Percentiles rank a stretch among this genome's conserved stretches.
Conservation (phyloP, 1,140 invertebrate species). For the Leptonema lineaticorne region DNA sequence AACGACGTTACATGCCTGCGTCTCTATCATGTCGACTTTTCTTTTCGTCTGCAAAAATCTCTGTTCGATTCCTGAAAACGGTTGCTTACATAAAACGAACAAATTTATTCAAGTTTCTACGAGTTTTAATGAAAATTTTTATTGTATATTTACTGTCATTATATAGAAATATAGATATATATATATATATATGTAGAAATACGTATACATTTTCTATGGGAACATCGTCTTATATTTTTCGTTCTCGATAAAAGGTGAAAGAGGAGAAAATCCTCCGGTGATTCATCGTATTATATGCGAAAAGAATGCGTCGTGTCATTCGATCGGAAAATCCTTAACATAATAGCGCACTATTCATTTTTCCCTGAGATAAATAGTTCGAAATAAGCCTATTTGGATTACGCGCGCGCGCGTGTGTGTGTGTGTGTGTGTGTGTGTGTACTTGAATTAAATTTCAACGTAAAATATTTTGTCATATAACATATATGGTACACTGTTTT, state of each 20-base stretch:
- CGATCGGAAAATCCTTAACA: conserved; percentile 20
- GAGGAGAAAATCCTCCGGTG: conserved; percentile 4
- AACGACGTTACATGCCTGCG: conserved; percentile 11
- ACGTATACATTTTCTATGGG: not conserved
- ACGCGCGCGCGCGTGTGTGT: not conserved
- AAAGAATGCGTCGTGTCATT: not conserved
- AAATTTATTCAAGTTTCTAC: no score
- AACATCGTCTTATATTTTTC: not conserved
- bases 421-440: not conserved
- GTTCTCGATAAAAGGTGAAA: not conserved
- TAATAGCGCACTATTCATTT: conserved; percentile 3
- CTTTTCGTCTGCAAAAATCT: no score
- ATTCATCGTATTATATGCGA: conserved; percentile 1
- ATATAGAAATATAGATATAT: not conserved
- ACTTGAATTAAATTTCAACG: no score
- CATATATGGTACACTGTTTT: no score
- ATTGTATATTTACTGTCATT: no score
- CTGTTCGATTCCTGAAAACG: no score
- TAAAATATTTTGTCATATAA: no score
- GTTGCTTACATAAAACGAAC: no score
- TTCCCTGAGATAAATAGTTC: not conserved
- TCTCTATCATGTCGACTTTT: not conserved
- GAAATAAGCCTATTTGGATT: no score
- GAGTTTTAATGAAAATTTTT: not conserved
- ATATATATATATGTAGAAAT: not conserved